Base-by-base conservation (phyloP, 2,113 vertebrate genomes). In the Panthera leo region DNA sequence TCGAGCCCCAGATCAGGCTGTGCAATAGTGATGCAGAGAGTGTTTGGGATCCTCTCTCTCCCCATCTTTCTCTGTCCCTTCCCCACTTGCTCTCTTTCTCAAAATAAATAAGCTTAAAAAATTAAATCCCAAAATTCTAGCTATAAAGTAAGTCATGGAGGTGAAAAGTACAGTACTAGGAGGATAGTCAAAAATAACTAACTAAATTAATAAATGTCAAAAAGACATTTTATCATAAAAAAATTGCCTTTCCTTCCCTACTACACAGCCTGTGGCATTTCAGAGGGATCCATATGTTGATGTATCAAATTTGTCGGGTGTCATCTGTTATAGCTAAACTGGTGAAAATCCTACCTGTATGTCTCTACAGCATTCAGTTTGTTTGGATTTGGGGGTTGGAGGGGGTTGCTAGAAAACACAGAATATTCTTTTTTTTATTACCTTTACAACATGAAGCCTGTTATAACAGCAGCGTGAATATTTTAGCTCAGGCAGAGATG, bases 391-490 rank as follows among this genome's bases (percentile, higher is more conserved):
- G 31, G 34, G 85, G 53, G 5, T 84, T 42, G 29, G 45, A 2
- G 93, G 95, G 3, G 95, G 95, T 98, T 97, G 73, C 29, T 97
- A 98, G 85, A 98, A 98, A 98, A 97, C 85, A 97, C 70, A 98
- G 89, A 91, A 95, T 85, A 94, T 36, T 93, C 97, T 97, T 92
- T 31, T 0, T 0, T 96, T 92, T 63, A 97, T 86, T 98, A 97
- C 93, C 97, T 92, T 98, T 98, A 98, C 48, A 98, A 98, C 94
- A 94, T 75, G 51, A 96, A 92, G 91, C 53, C 96, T 97, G 79
- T 98, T 98, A 97, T 98, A 98, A 98, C 95, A 97, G 92, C 96
- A 97, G 94, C 96, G 98, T 98, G 97, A 98, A 98, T 98, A 98
- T 98, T 98, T 97, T 97, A 98, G 94, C 91, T 98, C 96, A 96